Percentiles rank a stretch among this genome's conserved stretches.
Evolutionary conservation across 2,888 invertebrate species (phyloP).

Genomic region (Gastracanthus pulcherrimus): DNA sequence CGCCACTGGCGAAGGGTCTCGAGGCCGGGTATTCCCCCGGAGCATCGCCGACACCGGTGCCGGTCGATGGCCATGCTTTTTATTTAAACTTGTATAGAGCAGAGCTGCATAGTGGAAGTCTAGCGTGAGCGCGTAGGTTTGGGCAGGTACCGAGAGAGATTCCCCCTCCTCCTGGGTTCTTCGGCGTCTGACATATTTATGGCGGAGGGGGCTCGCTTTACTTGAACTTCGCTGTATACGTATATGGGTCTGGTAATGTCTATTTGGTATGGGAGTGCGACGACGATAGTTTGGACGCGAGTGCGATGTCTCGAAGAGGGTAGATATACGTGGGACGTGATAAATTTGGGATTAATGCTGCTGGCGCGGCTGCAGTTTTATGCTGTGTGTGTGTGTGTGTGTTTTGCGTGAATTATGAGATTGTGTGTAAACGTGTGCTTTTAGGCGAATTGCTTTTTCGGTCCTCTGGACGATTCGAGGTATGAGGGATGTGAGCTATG

Average conservation of each 20-base stretch:
- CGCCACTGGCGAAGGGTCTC: slow-evolving; percentile 56
- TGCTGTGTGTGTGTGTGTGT: too few species aligned
- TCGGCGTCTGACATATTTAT: neutral
- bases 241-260: neutral
- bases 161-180: neutral
- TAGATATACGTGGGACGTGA: neutral
- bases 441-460: too few species aligned
- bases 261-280: too few species aligned
- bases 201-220: neutral
- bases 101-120: slow-evolving; percentile 47
- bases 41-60: too few species aligned
- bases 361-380: too few species aligned
- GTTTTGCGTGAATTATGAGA: too few species aligned
- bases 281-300: neutral
- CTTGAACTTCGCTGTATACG: neutral
- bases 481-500: too few species aligned
- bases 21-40: slow-evolving; percentile 32
- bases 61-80: slow-evolving; percentile 54
- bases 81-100: slow-evolving; percentile 43
- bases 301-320: neutral
- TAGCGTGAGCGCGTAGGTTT: neutral
- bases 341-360: neutral
- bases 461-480: neutral
- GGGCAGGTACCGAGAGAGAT: slow-evolving; percentile 32
- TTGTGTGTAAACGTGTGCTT: too few species aligned